Evolutionary conservation across 2,113 vertebrate genomes (phyloP), one percentile per base, ranked within the genome.

Genomic region (Grammomys surdaster): DNA sequence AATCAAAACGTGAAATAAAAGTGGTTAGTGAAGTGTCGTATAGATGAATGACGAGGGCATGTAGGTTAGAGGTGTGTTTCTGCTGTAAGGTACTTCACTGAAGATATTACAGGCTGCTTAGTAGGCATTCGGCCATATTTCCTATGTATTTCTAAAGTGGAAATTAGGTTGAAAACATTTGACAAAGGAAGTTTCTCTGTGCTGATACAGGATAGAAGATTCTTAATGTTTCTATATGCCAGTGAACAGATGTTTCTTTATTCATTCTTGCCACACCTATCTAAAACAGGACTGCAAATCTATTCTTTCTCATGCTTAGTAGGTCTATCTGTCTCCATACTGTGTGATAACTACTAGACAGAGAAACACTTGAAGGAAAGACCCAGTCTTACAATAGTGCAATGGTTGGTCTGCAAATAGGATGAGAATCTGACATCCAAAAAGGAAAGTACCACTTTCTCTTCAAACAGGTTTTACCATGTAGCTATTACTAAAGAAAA

Each of bases 1-100:
- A 96, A 96, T 92, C 87, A 97, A 91, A 97, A 96, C 86, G 65
- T 91, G 81, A 97, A 95, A 98, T 94, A 93, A 96, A 97, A 56
- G 76, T 0, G 8, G 58, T 63, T 97, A 78, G n/a, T 86, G 58
- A 97, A 94, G 58, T 77, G 2, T 46, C 88, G 97, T 96, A n/a
- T 58, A 91, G 11, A n/a, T 87, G 36, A 94, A 70, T 87, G 51
- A 95, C 89, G 69, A 91, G 90, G 96, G 98, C 87, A 60, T 20
- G 20, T 33, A 91, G 22, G 40, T 92, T 91, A 67, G 96, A 93
- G 84, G 40, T 88, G 28, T 84, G 89, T 60, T 93, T 96, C 94
- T 96, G 78, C 51, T 70, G 48, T 33, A 48, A 43, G 40, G 28
- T 78, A 43, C 31, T 97, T 28, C 70, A 80, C 13, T 28, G 11